phyloP scores from a whole-genome alignment of 2,113 vertebrate genomes.

The Xiphophorus couchianus region DNA sequence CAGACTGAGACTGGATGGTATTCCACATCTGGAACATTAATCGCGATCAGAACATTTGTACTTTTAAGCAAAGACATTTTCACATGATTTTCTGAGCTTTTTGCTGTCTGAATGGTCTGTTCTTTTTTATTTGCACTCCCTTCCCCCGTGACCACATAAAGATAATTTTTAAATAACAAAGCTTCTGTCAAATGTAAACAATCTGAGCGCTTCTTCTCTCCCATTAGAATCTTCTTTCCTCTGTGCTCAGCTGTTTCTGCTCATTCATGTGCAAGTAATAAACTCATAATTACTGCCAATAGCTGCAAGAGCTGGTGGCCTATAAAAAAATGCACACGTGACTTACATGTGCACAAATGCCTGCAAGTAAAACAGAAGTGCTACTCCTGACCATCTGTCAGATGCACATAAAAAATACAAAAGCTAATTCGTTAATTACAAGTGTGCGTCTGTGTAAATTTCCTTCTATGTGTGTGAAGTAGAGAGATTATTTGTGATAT shows the following conservation, averaged over 20 bases:
- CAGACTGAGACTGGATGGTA: too few relatives aligned
- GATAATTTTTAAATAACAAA: conserved; percentile 2
- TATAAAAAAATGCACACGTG: conserved; percentile 27
- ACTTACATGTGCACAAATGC: conserved; percentile 4
- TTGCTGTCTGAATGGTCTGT: conserved; percentile 4
- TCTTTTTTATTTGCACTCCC: not conserved
- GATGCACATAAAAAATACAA: conserved; percentile 11
- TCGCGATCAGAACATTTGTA: too few relatives aligned
- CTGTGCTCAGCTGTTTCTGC: conserved; percentile 65
- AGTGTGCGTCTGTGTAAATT: not conserved
- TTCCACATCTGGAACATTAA: too few relatives aligned
- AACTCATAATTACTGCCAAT: conserved; percentile 74
- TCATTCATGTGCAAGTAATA: conserved; percentile 68
- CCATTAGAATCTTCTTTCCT: conserved; percentile 17
- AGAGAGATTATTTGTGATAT: conserved; percentile 27
- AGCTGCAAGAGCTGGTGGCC: conserved; percentile 39
- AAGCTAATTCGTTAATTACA: not conserved
- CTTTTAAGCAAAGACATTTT: not conserved
- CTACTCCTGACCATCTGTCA: conserved; percentile 8
- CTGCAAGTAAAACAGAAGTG: conserved; percentile 16
- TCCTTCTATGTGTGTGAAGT: conserved; percentile 5
- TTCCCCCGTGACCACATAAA: not conserved
- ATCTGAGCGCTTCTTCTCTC: conserved; percentile 17
- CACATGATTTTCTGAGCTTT: not conserved
- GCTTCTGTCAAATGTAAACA: conserved; percentile 14